phyloP scores from a whole-genome alignment of 2,113 vertebrate genomes.

The Laterallus jamaicensis region DNA sequence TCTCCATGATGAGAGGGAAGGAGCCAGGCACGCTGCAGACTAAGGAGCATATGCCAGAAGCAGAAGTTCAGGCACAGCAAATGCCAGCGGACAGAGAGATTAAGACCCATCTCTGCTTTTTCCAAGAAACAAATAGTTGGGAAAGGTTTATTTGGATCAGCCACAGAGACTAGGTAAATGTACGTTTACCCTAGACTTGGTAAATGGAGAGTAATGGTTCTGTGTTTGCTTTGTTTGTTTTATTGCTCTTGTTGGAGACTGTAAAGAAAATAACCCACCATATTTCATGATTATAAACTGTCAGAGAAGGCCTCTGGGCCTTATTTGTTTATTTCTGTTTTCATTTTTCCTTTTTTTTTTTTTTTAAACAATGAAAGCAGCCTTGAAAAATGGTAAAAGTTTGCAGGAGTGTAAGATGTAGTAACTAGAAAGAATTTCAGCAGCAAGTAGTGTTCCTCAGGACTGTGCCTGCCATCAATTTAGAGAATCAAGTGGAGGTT shows the following conservation, averaged over 20 bases:
- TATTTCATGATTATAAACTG: neutral
- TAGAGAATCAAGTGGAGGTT: neutral
- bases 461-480: neutral
- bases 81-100: neutral
- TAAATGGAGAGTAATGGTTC: neutral
- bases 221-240: neutral
- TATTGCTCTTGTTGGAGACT: neutral
- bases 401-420: neutral
- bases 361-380: neutral
- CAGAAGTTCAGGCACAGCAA: neutral
- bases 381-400: neutral
- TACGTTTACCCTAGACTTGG: neutral
- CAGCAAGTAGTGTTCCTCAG: neutral
- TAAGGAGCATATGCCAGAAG: neutral
- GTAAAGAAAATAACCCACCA: fast-evolving
- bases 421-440: neutral
- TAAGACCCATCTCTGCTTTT: neutral
- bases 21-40: neutral
- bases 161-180: neutral
- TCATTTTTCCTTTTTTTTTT: neutral
- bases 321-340: neutral
- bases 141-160: neutral
- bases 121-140: neutral
- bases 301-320: neutral
- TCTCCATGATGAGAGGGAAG: neutral